These are phyloP conservation scores for Hippocampus zosterae DNA, from an alignment of 2,113 vertebrate genomes.

Conservation along the genomic window DNA sequence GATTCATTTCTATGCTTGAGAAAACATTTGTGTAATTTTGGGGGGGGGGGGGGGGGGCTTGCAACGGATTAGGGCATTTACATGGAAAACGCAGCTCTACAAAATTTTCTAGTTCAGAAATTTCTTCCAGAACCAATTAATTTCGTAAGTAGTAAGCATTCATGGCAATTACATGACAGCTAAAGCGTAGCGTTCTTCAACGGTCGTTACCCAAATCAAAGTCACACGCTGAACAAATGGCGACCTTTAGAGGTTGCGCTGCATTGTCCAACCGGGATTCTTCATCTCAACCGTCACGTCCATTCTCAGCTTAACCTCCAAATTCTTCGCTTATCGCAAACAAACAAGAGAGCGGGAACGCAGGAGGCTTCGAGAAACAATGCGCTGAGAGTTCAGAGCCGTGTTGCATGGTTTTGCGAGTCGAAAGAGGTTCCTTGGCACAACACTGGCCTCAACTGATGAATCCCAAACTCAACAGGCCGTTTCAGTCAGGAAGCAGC, in stretches of 20 bases:
- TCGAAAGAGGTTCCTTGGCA: slow-evolving; percentile 22
- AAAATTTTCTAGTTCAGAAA: no score
- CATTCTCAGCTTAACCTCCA: neutral
- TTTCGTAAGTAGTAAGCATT: no score
- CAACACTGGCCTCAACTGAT: slow-evolving; percentile 27
- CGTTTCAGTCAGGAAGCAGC: slow-evolving; percentile 77
- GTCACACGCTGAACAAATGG: neutral
- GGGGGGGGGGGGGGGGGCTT: no score
- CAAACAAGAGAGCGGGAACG: slow-evolving; percentile 6
- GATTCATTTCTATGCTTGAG: no score
- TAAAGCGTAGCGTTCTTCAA: neutral
- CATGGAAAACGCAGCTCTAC: no score
- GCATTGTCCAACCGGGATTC: neutral
- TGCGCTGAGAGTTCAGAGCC: slow-evolving; percentile 29
- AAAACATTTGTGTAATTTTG: no score
- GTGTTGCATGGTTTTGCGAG: slow-evolving; percentile 31
- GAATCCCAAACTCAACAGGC: slow-evolving; percentile 57
- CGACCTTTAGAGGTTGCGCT: neutral
- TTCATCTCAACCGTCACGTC: neutral
- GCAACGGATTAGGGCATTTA: no score
- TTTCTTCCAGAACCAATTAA: no score
- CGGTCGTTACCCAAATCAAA: neutral
- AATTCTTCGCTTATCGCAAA: neutral
- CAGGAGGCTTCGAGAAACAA: slow-evolving; percentile 25
- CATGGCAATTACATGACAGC: neutral